phyloP scores from a whole-genome alignment of 1,140 invertebrate species.

The Bombus vancouverensis region DNA sequence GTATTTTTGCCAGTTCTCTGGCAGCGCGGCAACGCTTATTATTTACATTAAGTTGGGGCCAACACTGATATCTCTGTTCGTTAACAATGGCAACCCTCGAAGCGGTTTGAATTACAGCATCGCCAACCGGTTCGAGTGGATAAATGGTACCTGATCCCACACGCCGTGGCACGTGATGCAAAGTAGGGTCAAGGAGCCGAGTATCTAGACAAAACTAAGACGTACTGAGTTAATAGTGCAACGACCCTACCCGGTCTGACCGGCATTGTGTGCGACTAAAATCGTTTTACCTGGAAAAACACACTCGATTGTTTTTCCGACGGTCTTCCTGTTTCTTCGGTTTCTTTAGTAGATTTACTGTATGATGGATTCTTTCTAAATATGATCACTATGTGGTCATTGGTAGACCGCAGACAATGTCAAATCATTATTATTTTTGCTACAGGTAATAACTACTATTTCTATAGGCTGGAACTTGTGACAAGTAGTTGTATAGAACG shows the following conservation, averaged over 20 bases:
- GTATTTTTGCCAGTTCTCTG: background rate
- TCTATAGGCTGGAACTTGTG: too few species aligned
- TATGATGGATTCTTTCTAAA: background rate
- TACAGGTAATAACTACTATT: too few species aligned
- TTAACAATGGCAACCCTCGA: constrained; percentile 56
- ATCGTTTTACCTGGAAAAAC: background rate
- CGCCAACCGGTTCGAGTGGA: constrained; percentile 58
- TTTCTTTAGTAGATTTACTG: background rate
- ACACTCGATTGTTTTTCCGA: background rate
- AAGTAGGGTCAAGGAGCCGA: constrained; percentile 58
- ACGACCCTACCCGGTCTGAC: constrained; percentile 35
- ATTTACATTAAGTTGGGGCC: constrained; percentile 30
- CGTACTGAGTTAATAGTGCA: constrained; percentile 41
- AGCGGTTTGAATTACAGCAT: constrained; percentile 62
- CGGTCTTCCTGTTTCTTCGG: background rate
- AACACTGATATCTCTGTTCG: constrained; percentile 52
- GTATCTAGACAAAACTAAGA: constrained; percentile 56
- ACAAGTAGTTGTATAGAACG: too few species aligned
- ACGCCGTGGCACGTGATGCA: constrained; percentile 56
- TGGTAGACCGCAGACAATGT: too few species aligned
- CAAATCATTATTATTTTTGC: too few species aligned
- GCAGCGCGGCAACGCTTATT: background rate
- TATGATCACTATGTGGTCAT: too few species aligned
- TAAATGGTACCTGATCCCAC: constrained; percentile 65
- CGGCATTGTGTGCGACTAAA: background rate